These are phyloP conservation scores for Sinella curviseta DNA, from an alignment of 1,140 invertebrate genomes.

Conservation along the genomic window DNA sequence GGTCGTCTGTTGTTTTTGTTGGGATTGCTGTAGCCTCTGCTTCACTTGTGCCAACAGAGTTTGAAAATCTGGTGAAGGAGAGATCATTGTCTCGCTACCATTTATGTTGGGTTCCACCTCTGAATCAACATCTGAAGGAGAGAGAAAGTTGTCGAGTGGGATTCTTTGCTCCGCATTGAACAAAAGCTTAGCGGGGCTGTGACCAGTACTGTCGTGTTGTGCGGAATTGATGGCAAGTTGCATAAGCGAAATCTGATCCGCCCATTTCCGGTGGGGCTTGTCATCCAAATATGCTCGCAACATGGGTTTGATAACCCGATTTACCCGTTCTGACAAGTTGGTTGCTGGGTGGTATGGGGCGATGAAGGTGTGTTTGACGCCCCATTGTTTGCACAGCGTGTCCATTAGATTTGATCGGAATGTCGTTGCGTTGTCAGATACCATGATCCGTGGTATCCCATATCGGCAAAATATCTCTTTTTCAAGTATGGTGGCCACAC, in stretches of 20 bases:
- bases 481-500: slow-evolving; percentile 11
- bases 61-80: too few species aligned
- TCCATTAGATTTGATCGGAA: slow-evolving; percentile 16
- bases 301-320: slow-evolving; percentile 40
- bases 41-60: too few species aligned
- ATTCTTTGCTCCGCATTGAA: slow-evolving; percentile 6
- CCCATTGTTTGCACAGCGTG: slow-evolving; percentile 17
- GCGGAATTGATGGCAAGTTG: slow-evolving; percentile 20
- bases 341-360: slow-evolving; percentile 43
- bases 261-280: slow-evolving; percentile 22
- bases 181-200: slow-evolving; percentile 2
- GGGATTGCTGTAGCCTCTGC: too few species aligned
- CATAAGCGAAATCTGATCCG: background rate
- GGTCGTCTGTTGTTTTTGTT: too few species aligned
- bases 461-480: slow-evolving; percentile 30
- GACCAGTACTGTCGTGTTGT: background rate
- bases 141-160: slow-evolving; percentile 20
- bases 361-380: slow-evolving; percentile 37
- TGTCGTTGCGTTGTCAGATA: slow-evolving; percentile 28
- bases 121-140: background rate
- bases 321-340: slow-evolving; percentile 43
- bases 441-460: background rate
- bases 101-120: too few species aligned
- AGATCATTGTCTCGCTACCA: too few species aligned
- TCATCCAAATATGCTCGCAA: slow-evolving; percentile 29